phyloP scores from a whole-genome alignment of 2,113 vertebrate species.

The Rhynchopsitta pachyrhyncha region DNA sequence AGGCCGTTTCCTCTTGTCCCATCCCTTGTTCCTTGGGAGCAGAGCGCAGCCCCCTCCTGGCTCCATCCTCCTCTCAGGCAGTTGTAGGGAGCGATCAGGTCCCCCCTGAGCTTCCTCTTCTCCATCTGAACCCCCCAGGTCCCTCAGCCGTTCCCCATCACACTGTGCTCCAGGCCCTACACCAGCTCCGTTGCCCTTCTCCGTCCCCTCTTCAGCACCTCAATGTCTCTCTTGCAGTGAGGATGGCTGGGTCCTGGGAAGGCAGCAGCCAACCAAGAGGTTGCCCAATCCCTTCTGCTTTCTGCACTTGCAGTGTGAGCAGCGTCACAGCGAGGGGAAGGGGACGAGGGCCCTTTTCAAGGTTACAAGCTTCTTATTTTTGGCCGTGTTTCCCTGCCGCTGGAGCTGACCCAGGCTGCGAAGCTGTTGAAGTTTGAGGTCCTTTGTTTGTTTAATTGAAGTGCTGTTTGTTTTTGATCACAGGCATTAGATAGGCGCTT shows the following conservation, averaged over 20 bases:
- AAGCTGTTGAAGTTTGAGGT: constrained; percentile 21
- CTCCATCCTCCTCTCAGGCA: too few species aligned
- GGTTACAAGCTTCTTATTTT: background rate
- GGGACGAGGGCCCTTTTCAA: background rate
- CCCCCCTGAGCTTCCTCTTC: too few species aligned
- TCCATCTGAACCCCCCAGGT: background rate
- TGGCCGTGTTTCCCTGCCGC: background rate
- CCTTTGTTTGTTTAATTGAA: constrained; percentile 65
- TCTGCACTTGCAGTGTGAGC: rapidly evolving
- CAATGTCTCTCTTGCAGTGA: background rate
- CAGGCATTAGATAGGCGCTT: constrained; percentile 29
- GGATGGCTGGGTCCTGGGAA: rapidly evolving
- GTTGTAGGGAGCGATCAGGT: too few species aligned
- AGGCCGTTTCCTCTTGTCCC: too few species aligned
- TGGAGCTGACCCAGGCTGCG: background rate
- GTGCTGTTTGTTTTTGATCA: constrained; percentile 69
- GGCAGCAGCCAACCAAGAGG: background rate
- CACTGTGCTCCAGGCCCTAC: background rate
- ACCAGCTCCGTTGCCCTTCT: background rate
- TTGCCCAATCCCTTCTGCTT: background rate
- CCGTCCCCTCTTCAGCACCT: background rate
- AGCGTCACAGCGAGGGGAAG: background rate
- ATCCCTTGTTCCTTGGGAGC: too few species aligned
- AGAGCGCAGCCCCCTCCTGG: too few species aligned
- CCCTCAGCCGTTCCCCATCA: background rate